Percentiles rank a stretch among this genome's conserved stretches.
Evolutionary conservation across 1,140 invertebrate genomes (phyloP).

Genomic region (Cylas formicarius): DNA sequence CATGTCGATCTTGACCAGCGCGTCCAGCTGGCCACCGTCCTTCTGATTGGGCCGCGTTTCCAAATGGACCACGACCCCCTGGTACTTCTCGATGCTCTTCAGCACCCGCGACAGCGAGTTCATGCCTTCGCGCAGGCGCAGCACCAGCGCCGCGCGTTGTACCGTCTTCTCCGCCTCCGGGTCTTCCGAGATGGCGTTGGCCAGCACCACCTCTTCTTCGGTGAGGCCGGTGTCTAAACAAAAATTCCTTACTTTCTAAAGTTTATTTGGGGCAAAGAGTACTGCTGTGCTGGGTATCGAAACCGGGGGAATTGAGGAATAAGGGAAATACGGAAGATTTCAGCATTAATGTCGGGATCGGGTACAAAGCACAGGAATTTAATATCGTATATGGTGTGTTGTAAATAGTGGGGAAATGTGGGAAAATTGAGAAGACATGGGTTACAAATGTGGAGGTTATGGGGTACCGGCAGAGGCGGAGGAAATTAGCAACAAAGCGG

Average conservation of each 20-base stretch:
- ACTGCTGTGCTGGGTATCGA: not conserved
- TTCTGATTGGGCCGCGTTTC: constrained; percentile 77
- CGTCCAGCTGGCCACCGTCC: constrained; percentile 70
- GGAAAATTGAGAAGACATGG: too few species aligned
- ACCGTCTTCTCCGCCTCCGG: constrained; percentile 63
- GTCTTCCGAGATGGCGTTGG: constrained; percentile 67
- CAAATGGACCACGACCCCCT: constrained; percentile 77
- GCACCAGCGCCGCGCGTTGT: constrained; percentile 69
- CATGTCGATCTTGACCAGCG: constrained; percentile 80
- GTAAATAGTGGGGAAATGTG: too few species aligned
- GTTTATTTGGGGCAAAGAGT: too few species aligned
- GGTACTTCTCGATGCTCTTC: constrained; percentile 87
- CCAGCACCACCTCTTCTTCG: constrained; percentile 81
- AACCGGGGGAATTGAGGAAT: too few species aligned
- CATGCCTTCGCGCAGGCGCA: constrained; percentile 82
- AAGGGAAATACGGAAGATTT: too few species aligned
- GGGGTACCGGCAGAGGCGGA: too few species aligned
- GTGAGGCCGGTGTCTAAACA: constrained; percentile 67
- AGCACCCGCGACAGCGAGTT: constrained; percentile 75
- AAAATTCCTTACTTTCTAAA: constrained; percentile 13
- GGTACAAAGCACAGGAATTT: too few species aligned
- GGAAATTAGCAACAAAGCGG: too few species aligned
- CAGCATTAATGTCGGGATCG: too few species aligned
- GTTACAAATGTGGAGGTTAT: too few species aligned
- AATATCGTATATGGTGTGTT: too few species aligned